These are phyloP conservation scores for Macropus fuliginosus DNA, from an alignment of 2,797 vertebrate genomes.

Conservation along the genomic window DNA sequence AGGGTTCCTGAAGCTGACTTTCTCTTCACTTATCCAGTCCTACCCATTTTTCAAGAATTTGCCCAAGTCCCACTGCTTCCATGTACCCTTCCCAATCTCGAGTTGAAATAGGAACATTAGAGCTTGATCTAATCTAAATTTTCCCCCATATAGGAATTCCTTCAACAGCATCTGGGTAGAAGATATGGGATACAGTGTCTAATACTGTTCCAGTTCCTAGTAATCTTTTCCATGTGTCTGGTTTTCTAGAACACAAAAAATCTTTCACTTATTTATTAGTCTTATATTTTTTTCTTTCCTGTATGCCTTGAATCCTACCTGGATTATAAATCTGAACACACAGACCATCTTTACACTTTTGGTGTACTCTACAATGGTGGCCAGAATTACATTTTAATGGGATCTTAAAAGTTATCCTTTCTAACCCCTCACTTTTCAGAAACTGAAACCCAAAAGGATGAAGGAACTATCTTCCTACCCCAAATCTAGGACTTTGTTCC, in stretches of 20 bases:
- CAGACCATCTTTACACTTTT: neutral
- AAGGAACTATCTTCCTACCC: neutral
- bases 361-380: neutral
- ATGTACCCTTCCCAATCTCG: neutral
- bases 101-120: neutral
- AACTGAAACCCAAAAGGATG: neutral
- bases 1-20: neutral
- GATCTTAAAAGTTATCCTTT: neutral
- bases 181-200: neutral
- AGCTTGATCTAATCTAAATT: neutral
- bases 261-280: neutral
- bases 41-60: neutral
- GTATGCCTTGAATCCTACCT: neutral
- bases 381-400: neutral
- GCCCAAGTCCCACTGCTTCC: neutral
- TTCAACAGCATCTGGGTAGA: neutral
- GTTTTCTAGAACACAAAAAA: neutral
- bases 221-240: neutral
- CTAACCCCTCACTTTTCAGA: neutral
- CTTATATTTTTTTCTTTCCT: neutral
- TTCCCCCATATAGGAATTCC: neutral
- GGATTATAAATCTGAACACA: neutral
- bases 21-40: neutral
- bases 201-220: neutral
- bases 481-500: neutral